phyloP scores from a whole-genome alignment of 2,888 invertebrate genomes.

The Saturnia pavonia region DNA sequence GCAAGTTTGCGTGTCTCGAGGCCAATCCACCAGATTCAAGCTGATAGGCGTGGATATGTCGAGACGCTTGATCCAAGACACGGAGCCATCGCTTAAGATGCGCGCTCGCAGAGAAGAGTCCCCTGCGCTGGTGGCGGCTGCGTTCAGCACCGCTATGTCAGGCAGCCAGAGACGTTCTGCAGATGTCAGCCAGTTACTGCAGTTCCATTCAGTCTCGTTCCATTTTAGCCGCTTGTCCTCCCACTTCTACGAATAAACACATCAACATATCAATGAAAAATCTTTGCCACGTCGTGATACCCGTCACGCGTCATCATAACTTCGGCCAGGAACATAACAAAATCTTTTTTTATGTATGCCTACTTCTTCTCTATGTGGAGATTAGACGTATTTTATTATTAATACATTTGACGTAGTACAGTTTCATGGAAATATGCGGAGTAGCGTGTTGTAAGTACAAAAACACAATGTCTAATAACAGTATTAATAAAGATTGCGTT shows the following conservation, averaged over 20 bases:
- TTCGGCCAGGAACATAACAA: background rate
- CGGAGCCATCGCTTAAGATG: constrained; percentile 83
- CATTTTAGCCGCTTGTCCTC: constrained; percentile 87
- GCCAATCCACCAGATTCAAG: constrained; percentile 84
- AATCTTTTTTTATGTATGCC: background rate
- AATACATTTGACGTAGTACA: background rate
- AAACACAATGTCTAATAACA: too few relatives aligned
- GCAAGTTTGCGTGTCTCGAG: constrained; percentile 87
- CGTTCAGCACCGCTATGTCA: constrained; percentile 87
- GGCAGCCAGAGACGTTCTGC: constrained; percentile 91
- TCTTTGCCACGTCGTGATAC: background rate
- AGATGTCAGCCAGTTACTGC: constrained; percentile 82
- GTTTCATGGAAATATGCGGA: too few relatives aligned
- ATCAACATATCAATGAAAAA: background rate
- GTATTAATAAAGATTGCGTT: too few relatives aligned
- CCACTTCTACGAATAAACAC: constrained; percentile 82
- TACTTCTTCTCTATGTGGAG: background rate
- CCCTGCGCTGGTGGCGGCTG: constrained; percentile 83
- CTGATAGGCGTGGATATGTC: constrained; percentile 58
- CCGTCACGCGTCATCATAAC: too few relatives aligned
- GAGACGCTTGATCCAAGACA: constrained; percentile 62
- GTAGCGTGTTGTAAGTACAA: too few relatives aligned
- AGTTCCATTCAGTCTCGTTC: constrained; percentile 85
- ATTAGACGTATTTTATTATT: background rate
- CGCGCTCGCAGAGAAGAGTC: constrained; percentile 86